Conservation (phyloP, 2,888 invertebrate genomes). For the Lasioglossum pauxillum region DNA sequence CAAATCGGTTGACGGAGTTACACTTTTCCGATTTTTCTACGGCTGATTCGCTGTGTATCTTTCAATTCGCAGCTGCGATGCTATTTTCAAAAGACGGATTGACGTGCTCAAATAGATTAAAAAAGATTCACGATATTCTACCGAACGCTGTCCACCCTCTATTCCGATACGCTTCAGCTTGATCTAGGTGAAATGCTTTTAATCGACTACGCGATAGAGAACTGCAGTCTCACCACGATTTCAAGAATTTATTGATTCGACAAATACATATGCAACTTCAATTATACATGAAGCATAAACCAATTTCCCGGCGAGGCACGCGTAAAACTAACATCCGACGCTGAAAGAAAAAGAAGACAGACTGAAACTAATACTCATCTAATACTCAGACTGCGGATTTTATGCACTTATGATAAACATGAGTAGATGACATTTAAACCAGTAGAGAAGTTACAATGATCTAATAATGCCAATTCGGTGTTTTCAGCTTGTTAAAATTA, state of each 20-base stretch:
- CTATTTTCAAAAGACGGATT: background rate
- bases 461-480: too few species aligned
- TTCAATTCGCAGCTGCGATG: background rate
- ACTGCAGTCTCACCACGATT: constrained; percentile 17
- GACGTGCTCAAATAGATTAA: background rate
- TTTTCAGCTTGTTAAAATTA: too few species aligned
- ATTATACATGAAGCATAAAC: background rate
- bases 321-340: background rate
- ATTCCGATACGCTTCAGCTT: constrained; percentile 4
- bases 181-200: constrained; percentile 35
- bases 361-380: background rate
- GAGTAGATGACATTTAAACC: too few species aligned
- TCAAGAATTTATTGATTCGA: constrained; percentile 46
- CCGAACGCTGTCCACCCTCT: background rate
- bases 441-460: too few species aligned
- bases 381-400: too few species aligned
- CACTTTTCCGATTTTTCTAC: background rate
- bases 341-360: background rate
- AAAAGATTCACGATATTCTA: background rate
- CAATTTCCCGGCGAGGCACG: background rate
- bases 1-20: background rate
- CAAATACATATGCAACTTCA: background rate
- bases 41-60: background rate
- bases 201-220: constrained; percentile 18
- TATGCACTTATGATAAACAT: too few species aligned